Percentiles rank a stretch among this genome's conserved stretches.
Evolutionary conservation across 2,113 vertebrate genomes (phyloP).

Genomic region (Strix uralensis): DNA sequence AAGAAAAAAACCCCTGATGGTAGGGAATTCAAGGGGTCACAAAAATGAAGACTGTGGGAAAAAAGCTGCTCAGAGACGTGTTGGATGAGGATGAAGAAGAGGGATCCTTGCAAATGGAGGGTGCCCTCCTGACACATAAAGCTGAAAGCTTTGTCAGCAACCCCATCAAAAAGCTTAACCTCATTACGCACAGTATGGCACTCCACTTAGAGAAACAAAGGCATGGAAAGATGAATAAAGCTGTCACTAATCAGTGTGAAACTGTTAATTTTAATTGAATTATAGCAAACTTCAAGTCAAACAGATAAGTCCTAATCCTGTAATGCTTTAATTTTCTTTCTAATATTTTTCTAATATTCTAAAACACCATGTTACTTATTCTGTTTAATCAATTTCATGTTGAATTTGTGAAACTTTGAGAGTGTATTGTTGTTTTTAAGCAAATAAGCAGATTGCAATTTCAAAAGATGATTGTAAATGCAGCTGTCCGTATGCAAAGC

Average conservation of each 20-base stretch:
- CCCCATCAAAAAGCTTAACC: neutral
- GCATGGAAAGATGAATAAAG: neutral
- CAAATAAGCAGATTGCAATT: neutral
- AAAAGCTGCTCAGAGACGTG: neutral
- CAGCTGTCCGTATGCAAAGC: neutral
- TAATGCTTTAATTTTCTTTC: constrained; percentile 46
- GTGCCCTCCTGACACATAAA: neutral
- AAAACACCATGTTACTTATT: neutral
- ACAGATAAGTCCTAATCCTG: constrained; percentile 38
- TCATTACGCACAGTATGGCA: neutral
- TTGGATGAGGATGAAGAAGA: neutral
- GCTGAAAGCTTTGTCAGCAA: neutral
- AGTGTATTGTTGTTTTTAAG: neutral
- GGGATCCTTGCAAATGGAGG: neutral
- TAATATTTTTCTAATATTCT: constrained; percentile 32
- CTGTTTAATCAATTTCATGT: constrained; percentile 38
- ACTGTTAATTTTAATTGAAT: constrained; percentile 49
- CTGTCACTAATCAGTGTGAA: constrained; percentile 29
- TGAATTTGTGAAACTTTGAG: neutral
- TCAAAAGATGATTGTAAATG: fast-evolving
- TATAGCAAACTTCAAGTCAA: neutral
- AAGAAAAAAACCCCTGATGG: neutral
- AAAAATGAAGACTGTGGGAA: neutral
- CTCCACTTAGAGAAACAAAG: neutral
- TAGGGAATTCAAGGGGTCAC: neutral